Percentiles rank a stretch among this genome's conserved stretches.
Evolutionary conservation across 37 sponge, comb jelly and placozoan species (phyloP).

Genomic region (Chondrosia reniformis): DNA sequence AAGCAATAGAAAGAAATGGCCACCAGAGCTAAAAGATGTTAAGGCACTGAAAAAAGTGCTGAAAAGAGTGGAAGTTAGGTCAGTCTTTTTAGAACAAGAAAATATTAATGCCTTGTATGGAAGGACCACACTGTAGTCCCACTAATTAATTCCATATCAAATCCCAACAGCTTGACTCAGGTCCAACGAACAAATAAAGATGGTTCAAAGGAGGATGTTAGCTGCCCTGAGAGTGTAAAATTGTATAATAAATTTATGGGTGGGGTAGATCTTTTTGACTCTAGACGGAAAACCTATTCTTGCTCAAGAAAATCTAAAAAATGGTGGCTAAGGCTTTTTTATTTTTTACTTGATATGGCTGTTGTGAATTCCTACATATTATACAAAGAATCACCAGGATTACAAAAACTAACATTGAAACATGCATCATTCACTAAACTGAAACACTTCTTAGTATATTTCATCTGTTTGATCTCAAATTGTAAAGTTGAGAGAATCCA

Average conservation of each 20-base stretch:
- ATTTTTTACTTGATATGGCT: neutral
- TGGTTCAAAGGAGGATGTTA: neutral
- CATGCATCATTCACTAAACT: too few relatives aligned
- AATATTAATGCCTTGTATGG: neutral
- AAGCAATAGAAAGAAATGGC: neutral
- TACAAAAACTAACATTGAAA: too few relatives aligned
- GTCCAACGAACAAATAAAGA: neutral
- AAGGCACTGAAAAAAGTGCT: neutral
- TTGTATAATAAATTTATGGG: neutral
- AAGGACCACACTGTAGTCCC: neutral
- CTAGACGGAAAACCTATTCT: neutral
- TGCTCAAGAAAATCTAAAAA: neutral
- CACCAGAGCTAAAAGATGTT: neutral
- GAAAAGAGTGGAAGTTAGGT: neutral
- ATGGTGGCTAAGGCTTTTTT: neutral
- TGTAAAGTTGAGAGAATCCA: too few relatives aligned
- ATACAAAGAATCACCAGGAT: neutral
- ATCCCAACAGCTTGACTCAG: neutral
- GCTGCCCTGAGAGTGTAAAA: neutral
- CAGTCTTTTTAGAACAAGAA: neutral
- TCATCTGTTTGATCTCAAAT: too few relatives aligned
- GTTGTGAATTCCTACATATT: neutral
- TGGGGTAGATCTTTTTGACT: slow-evolving; percentile 7
- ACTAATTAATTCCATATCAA: neutral
- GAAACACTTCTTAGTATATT: too few relatives aligned